Evolutionary conservation across 2,113 vertebrate genomes (phyloP).

Genomic region (Spea multiplicata): DNA sequence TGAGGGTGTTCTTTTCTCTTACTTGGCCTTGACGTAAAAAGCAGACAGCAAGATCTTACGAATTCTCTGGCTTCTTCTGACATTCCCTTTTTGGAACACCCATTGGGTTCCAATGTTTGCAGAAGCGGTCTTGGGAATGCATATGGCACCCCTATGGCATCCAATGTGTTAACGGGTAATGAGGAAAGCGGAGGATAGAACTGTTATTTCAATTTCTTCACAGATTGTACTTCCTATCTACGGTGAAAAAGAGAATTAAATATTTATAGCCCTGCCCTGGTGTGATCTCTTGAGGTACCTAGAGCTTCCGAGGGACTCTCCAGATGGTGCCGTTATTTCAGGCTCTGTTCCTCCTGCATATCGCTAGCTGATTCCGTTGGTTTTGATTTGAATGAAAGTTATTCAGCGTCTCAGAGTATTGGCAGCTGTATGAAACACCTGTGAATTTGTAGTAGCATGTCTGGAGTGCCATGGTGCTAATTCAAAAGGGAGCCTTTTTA

Average conservation of each 20-base stretch:
- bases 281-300: constrained; percentile 20
- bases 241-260: neutral
- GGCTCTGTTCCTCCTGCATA: neutral
- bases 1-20: too few species aligned
- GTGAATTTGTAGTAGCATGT: constrained; percentile 11
- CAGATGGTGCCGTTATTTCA: constrained; percentile 25
- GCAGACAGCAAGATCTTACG: neutral
- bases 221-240: neutral
- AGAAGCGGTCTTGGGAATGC: neutral
- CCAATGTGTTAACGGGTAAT: neutral
- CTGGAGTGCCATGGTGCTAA: constrained; percentile 3
- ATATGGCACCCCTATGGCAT: neutral
- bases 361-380: neutral
- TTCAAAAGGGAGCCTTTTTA: constrained; percentile 17
- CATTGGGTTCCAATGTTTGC: neutral
- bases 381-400: constrained; percentile 17
- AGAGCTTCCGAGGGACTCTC: neutral
- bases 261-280: constrained; percentile 29
- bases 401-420: constrained; percentile 26
- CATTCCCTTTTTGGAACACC: neutral
- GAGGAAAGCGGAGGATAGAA: neutral
- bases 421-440: constrained; percentile 18
- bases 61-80: neutral
- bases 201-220: neutral
- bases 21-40: too few species aligned